Conservation (phyloP, 1,140 invertebrate species). For the Hypsibius dujardini region DNA sequence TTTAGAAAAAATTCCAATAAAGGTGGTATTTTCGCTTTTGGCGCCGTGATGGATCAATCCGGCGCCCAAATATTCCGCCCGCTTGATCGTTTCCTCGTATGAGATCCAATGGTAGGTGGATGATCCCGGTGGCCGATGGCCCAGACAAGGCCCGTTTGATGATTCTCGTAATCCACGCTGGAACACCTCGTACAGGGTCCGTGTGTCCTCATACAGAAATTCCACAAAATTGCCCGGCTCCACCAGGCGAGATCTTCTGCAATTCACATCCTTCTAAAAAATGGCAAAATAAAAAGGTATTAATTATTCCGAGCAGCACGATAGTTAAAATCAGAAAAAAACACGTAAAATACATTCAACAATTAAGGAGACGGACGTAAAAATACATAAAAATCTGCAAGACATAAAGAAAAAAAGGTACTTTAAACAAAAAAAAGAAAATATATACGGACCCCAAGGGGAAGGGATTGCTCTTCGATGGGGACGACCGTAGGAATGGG, state of each 20-base stretch:
- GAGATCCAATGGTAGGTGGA: conserved; percentile 75
- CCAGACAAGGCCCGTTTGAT: conserved; percentile 75
- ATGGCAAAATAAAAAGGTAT: background rate
- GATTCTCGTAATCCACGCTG: conserved; percentile 74
- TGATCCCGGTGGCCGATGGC: conserved; percentile 62
- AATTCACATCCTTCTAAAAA: background rate
- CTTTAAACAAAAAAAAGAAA: no score
- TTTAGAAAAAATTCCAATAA: conserved; percentile 78
- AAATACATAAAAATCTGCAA: no score
- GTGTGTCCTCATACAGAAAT: conserved; percentile 65
- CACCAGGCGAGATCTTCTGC: background rate
- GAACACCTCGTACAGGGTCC: conserved; percentile 76
- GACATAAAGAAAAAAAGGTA: no score
- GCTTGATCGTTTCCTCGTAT: conserved; percentile 70
- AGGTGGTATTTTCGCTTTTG: conserved; percentile 45
- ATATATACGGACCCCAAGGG: background rate
- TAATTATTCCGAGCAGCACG: background rate
- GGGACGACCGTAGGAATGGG: background rate
- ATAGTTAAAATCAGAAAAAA: no score
- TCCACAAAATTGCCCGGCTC: background rate
- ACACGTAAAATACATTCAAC: no score
- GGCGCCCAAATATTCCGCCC: conserved; percentile 75
- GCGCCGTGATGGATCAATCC: conserved; percentile 65
- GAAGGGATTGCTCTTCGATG: background rate
- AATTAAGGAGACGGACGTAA: no score